Conservation (phyloP, 2,888 invertebrate species). For the Chaetogeoica ovagalla region DNA sequence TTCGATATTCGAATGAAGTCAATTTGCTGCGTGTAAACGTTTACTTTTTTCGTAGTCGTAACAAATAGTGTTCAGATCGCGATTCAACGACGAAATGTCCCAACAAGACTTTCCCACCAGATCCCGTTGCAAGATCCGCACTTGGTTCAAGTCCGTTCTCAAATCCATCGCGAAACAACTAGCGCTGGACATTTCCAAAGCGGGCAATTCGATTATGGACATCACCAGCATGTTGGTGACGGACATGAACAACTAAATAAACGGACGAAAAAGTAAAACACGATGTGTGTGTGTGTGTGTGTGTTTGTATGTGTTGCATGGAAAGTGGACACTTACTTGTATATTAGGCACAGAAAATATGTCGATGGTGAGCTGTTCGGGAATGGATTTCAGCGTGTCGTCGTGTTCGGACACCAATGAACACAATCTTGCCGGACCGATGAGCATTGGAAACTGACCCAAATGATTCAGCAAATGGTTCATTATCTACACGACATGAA, state of each 20-base stretch:
- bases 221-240: slow-evolving; percentile 63
- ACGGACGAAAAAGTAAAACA: not conserved
- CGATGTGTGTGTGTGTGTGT: no score
- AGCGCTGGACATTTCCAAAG: slow-evolving; percentile 77
- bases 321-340: slow-evolving; percentile 62
- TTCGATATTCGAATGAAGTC: not conserved
- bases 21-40: not conserved
- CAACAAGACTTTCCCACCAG: slow-evolving; percentile 93
- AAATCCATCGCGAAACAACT: slow-evolving; percentile 77
- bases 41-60: not conserved
- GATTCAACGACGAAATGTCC: slow-evolving; percentile 90
- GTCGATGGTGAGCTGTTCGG: slow-evolving; percentile 76
- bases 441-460: slow-evolving; percentile 92
- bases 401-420: slow-evolving; percentile 91
- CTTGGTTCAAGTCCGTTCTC: slow-evolving; percentile 79
- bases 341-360: slow-evolving; percentile 84
- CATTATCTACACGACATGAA: slow-evolving; percentile 65
- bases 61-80: slow-evolving; percentile 65
- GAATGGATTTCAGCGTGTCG: slow-evolving; percentile 73
- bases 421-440: slow-evolving; percentile 83
- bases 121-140: slow-evolving; percentile 84
- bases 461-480: slow-evolving; percentile 88
- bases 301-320: no score
- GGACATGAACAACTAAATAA: slow-evolving; percentile 51
- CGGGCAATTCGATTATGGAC: slow-evolving; percentile 87